These are phyloP conservation scores for Microcebus lehilahytsara DNA, from an alignment of 2,113 vertebrate species.

Conservation along the genomic window DNA sequence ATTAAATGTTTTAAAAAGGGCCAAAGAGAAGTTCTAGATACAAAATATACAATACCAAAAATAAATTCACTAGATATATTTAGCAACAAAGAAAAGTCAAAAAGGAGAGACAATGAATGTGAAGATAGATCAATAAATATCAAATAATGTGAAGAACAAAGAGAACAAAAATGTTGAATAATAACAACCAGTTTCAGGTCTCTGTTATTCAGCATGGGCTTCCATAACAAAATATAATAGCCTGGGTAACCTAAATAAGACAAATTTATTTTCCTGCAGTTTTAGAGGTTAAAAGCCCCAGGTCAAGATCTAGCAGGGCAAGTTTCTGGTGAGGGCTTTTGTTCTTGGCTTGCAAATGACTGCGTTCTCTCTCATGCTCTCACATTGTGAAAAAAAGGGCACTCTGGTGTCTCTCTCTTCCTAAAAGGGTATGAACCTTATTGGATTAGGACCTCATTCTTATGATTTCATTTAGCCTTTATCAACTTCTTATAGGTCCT, in stretches of 20 bases:
- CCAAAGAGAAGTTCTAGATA: background rate
- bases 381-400: background rate
- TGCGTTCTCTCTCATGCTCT: background rate
- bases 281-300: background rate
- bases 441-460: background rate
- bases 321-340: background rate
- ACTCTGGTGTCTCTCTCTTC: background rate
- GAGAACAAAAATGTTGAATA: background rate
- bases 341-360: rapidly evolving
- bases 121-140: background rate
- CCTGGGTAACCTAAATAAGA: background rate
- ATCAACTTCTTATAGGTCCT: background rate
- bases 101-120: background rate
- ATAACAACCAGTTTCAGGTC: background rate
- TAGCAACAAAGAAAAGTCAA: background rate
- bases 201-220: background rate
- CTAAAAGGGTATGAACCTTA: too few relatives aligned
- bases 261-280: background rate
- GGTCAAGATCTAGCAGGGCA: background rate
- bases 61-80: background rate
- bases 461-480: background rate
- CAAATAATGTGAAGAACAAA: background rate
- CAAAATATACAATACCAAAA: background rate
- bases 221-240: background rate
- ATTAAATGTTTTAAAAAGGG: background rate